These are phyloP conservation scores for Diadegma fenestrale DNA, from an alignment of 2,888 invertebrate genomes.

Conservation along the genomic window DNA sequence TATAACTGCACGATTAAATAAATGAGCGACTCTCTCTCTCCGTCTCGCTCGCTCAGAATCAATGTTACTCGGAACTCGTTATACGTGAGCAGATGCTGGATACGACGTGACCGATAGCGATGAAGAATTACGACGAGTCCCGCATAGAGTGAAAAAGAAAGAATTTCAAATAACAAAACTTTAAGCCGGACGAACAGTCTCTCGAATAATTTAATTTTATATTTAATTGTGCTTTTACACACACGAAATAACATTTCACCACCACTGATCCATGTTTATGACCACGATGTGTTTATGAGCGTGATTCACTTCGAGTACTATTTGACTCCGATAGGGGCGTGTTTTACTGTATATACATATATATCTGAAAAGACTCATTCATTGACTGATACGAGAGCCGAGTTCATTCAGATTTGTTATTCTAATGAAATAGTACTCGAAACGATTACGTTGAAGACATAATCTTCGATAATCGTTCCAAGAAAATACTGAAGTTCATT, in stretches of 20 bases:
- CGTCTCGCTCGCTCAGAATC: conserved; percentile 56
- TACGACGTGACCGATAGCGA: conserved; percentile 58
- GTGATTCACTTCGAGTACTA: conserved; percentile 3
- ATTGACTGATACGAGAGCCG: conserved; percentile 20
- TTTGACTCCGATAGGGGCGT: conserved; percentile 1
- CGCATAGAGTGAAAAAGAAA: background rate
- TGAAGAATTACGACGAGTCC: conserved; percentile 31
- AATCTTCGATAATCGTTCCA: background rate
- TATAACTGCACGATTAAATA: conserved; percentile 28
- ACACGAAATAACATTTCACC: background rate
- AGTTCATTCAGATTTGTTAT: conserved; percentile 12
- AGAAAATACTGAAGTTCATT: background rate
- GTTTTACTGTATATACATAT: background rate
- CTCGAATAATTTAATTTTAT: conserved; percentile 58
- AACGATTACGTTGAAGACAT: conserved; percentile 4
- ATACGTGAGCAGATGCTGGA: conserved; percentile 54
- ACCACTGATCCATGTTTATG: background rate
- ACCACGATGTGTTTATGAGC: background rate
- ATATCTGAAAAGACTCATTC: conserved; percentile 10
- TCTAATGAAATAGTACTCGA: conserved; percentile 10
- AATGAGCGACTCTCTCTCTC: background rate
- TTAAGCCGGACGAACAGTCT: conserved; percentile 46
- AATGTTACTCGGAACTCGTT: conserved; percentile 52
- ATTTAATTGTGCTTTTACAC: background rate
- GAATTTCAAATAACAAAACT: conserved; percentile 4